phyloP scores from a whole-genome alignment of 2,797 vertebrate species.

The Chaenodraco wilsoni region DNA sequence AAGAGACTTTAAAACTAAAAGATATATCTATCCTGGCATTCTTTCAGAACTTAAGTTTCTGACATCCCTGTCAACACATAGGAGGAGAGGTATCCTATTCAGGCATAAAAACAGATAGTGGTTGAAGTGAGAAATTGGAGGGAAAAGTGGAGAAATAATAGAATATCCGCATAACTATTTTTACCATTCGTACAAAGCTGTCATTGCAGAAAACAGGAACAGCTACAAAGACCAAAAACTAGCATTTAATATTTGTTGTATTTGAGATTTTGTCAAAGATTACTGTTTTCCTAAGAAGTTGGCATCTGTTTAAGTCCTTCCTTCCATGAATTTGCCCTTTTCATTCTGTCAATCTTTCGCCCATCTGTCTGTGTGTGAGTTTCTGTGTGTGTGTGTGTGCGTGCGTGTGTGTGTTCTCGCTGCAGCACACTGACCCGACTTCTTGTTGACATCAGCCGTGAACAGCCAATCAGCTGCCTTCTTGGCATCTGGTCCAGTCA shows the following conservation, averaged over 20 bases:
- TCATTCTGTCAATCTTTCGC: constrained; percentile 37
- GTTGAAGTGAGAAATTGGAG: not conserved
- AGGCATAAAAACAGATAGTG: not conserved
- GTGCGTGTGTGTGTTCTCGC: constrained; percentile 1
- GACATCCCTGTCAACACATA: not conserved
- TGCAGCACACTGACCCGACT: constrained; percentile 85
- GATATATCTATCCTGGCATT: not conserved
- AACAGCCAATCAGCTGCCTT: constrained; percentile 95
- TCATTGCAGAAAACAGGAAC: not conserved
- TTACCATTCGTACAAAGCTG: constrained; percentile 11
- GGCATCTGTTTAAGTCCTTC: constrained; percentile 25
- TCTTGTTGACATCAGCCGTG: constrained; percentile 90
- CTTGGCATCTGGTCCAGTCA: constrained; percentile 90
- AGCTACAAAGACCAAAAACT: not conserved
- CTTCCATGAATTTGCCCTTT: constrained; percentile 26
- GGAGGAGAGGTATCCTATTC: not conserved
- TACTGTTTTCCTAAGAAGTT: constrained; percentile 13
- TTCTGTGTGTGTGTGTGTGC: not conserved
- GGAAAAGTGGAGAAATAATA: not conserved
- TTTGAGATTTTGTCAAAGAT: constrained; percentile 3
- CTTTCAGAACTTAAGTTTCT: not conserved
- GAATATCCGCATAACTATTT: not conserved
- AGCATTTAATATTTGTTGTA: not conserved
- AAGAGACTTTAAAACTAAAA: not conserved
- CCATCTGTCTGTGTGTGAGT: constrained; percentile 34